These are phyloP conservation scores for Sebastes kiyomatsui DNA, from an alignment of 2,797 vertebrate species.

Conservation along the genomic window DNA sequence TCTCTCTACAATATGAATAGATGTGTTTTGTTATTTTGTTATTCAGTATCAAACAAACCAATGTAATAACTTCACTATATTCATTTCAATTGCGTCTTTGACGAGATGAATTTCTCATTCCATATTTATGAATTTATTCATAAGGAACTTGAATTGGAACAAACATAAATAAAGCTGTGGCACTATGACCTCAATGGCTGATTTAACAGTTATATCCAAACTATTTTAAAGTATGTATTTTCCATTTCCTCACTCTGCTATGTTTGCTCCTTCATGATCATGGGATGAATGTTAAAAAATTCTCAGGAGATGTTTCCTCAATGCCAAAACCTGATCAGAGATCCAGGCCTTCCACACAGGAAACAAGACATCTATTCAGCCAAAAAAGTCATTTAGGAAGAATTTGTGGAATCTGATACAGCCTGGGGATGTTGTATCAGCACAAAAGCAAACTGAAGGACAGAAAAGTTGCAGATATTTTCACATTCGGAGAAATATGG, in stretches of 20 bases:
- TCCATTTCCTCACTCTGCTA: neutral
- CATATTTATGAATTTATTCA: neutral
- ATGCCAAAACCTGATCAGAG: constrained; percentile 14
- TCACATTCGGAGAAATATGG: neutral
- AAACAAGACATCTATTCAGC: constrained; percentile 34
- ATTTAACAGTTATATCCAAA: neutral
- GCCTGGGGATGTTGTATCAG: neutral
- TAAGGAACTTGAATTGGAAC: neutral
- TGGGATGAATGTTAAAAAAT: neutral
- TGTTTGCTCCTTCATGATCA: neutral
- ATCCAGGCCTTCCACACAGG: constrained; percentile 35
- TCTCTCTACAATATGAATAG: neutral
- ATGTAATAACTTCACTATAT: neutral
- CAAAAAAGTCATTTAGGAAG: constrained; percentile 3
- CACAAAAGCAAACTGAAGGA: neutral
- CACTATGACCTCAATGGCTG: neutral
- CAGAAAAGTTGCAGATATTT: neutral
- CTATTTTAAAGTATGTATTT: neutral
- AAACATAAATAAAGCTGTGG: neutral
- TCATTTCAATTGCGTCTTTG: neutral
- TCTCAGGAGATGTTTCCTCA: neutral
- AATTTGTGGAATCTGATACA: neutral
- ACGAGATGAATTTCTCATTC: neutral
- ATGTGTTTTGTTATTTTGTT: neutral
- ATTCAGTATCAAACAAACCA: neutral